Percentiles rank a stretch among this genome's conserved stretches.
Conservation (phyloP, 2,888 invertebrate species). For the Acronicta psi region DNA sequence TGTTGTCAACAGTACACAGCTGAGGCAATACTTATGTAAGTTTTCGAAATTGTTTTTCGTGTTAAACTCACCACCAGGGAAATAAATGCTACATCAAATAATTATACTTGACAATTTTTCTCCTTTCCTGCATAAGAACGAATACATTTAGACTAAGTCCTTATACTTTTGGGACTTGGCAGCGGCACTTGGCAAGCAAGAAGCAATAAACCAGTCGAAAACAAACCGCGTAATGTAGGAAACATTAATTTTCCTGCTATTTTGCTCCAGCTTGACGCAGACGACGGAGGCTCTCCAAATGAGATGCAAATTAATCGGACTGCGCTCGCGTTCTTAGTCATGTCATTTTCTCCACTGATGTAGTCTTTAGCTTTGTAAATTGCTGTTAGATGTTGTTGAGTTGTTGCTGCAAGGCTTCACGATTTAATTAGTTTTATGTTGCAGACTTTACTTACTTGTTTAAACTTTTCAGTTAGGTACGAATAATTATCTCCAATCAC, state of each 20-base stretch:
- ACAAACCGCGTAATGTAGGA: conserved; percentile 50
- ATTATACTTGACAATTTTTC: conserved; percentile 28
- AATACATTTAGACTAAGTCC: conserved; percentile 26
- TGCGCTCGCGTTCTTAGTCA: conserved; percentile 45
- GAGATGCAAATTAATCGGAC: conserved; percentile 58
- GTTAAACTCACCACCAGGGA: conserved; percentile 31
- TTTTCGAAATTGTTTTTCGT: conserved; percentile 36
- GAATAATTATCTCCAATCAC: too few relatives aligned
- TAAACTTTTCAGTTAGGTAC: too few relatives aligned
- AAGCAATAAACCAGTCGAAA: conserved; percentile 42
- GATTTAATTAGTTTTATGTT: conserved; percentile 10
- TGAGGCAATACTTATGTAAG: conserved; percentile 30
- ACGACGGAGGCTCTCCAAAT: conserved; percentile 40
- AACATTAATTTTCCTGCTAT: conserved; percentile 48
- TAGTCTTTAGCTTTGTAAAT: conserved; percentile 45
- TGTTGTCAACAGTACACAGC: conserved; percentile 10
- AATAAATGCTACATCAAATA: conserved; percentile 41
- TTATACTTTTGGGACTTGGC: conserved; percentile 46
- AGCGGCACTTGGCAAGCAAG: conserved; percentile 44
- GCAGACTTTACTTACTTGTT: too few relatives aligned
- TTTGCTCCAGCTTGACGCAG: conserved; percentile 33
- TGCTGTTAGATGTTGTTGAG: conserved; percentile 32
- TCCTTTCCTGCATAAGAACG: conserved; percentile 22
- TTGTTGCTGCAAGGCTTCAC: conserved; percentile 8
- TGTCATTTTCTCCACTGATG: conserved; percentile 40